Base-by-base conservation (phyloP, 1,140 invertebrate species). In the Sycophila sp. region DNA sequence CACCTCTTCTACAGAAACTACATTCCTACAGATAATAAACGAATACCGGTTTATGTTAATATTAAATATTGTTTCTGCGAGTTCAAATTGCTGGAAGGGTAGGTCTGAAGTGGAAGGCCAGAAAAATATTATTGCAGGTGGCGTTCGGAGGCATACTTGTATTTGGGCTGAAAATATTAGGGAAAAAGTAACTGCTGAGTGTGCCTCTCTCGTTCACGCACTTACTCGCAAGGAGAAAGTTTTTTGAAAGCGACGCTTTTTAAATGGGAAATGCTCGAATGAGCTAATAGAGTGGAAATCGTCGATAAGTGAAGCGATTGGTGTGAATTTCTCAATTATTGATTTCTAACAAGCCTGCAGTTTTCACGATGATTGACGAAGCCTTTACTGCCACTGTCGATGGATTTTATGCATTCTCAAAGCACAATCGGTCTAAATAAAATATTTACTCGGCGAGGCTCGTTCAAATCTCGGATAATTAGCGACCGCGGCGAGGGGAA, bases 121-220 rank as follows among this genome's bases (percentile, higher is more conserved):
- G 24, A 34, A 55, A 62, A 69, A 69, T 69, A 69, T 69, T 69
- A 40, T 62, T 42, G n/a, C 58, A 69, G 67, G 58, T 63, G 67
- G 17, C 15, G 58, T 22, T 58, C 55, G 13, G 19, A n/a, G 11
- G 30, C 45, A 17, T 8, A n/a, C 24, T 51, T 40, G 11, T 38
- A 26, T 42, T 56, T 56, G 22, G 28, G 24, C 28, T 56, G 53
- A 47, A 67, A 58, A 45, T 65, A 55, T 55, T 34, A 34, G 36
- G 38, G 53, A 47, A 30, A 15, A n/a, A 38, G 53, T 55, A n/a
- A 8, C n/a, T 2, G 32, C 34, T 4, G 15, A 1, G 5, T 26
- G 15, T 26, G 22, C 7, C 3, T 40, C 15, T 40, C 26, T 40
- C 22, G n/a, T n/a, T n/a, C n/a, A n/a, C n/a, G n/a, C n/a, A n/a